Conservation (phyloP, 2,888 invertebrate species). For the Leuctra nigra region DNA sequence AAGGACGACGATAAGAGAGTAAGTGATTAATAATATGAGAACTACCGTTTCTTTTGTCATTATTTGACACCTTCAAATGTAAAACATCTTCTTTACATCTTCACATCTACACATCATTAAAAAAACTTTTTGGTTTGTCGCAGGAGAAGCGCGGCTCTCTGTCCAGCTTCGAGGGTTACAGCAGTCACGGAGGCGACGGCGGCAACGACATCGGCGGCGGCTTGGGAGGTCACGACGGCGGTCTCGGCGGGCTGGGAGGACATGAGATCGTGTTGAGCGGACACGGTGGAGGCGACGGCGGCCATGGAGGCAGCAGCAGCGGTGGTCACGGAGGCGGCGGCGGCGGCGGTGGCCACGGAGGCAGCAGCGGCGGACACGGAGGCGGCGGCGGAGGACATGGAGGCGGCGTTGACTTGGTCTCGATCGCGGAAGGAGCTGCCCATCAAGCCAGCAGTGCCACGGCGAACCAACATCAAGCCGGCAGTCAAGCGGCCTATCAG, state of each 20-base stretch:
- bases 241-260: background rate
- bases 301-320: background rate
- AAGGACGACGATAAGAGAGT: too few species aligned
- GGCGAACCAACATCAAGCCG: constrained; percentile 1
- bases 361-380: background rate
- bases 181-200: too few species aligned
- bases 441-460: background rate
- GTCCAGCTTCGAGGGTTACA: too few species aligned
- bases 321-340: constrained; percentile 1
- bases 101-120: too few species aligned
- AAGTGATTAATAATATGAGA: too few species aligned
- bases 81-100: too few species aligned
- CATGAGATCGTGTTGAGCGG: too few species aligned
- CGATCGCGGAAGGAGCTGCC: constrained; percentile 3
- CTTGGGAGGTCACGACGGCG: background rate
- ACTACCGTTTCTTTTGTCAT: too few species aligned
- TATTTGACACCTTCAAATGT: too few species aligned
- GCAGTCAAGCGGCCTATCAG: background rate
- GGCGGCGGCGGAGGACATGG: background rate
- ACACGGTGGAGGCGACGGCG: background rate
- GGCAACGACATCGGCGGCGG: background rate
- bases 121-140: too few species aligned
- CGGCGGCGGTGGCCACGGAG: background rate
- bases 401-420: background rate
- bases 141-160: too few species aligned